These are phyloP conservation scores for Steatornis caripensis DNA, from an alignment of 2,113 vertebrate genomes.

Conservation along the genomic window DNA sequence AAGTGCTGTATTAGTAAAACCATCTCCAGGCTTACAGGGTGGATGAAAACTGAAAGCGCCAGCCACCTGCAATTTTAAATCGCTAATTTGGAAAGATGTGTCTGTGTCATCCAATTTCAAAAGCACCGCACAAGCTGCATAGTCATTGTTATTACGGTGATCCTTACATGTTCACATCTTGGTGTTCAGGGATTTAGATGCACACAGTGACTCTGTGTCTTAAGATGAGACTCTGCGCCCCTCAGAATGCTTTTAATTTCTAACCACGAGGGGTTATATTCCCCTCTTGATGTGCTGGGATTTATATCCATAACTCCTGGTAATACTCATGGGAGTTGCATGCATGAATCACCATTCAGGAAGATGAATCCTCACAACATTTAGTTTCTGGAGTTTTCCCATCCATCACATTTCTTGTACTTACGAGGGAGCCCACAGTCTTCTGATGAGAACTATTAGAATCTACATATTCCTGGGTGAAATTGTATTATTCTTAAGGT, in stretches of 20 bases:
- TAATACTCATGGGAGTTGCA: conserved; percentile 26
- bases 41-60: conserved; percentile 7
- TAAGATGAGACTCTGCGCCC: not conserved
- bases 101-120: not conserved
- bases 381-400: not conserved
- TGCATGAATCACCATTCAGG: not conserved
- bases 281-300: conserved; percentile 18
- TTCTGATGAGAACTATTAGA: not conserved
- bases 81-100: not conserved
- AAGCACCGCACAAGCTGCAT: not conserved
- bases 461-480: not conserved
- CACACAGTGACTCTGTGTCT: not conserved
- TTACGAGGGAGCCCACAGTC: not conserved
- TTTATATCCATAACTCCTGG: conserved; percentile 13
- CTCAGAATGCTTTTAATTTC: conserved; percentile 47
- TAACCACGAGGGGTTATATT: not conserved
- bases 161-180: not conserved
- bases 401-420: not conserved
- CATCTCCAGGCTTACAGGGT: not conserved
- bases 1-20: not conserved
- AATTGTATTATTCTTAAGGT: not conserved
- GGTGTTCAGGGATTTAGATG: not conserved
- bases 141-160: not conserved
- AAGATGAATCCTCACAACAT: not conserved
- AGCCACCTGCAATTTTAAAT: conserved; percentile 46